phyloP scores from a whole-genome alignment of 2,797 vertebrate genomes.

The Australoheros facetus region DNA sequence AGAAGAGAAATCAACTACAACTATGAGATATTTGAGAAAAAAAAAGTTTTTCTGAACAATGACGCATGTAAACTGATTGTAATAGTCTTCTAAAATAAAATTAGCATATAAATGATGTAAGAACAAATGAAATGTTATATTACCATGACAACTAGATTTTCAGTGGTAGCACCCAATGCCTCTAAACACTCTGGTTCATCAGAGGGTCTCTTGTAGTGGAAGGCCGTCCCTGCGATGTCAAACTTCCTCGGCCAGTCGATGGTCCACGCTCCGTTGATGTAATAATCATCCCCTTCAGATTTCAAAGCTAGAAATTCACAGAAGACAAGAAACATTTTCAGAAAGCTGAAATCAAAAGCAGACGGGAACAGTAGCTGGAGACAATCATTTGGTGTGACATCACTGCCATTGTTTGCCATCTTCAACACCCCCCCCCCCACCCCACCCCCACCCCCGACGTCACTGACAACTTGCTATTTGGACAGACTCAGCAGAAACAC shows the following conservation, averaged over 20 bases:
- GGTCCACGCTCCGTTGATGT: conserved; percentile 99
- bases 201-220: conserved; percentile 94
- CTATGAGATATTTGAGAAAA: no score
- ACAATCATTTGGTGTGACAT: conserved; percentile 53
- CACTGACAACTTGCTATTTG: conserved; percentile 25
- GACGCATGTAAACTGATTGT: no score
- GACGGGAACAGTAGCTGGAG: conserved; percentile 45
- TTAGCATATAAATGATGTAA: neutral
- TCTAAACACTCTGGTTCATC: conserved; percentile 95
- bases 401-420: conserved; percentile 54
- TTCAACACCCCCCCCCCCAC: conserved; percentile 38
- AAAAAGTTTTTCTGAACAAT: no score
- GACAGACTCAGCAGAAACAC: conserved; percentile 23
- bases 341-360: conserved; percentile 37
- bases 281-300: conserved; percentile 95
- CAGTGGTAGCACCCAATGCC: conserved; percentile 92
- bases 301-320: conserved; percentile 86
- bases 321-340: conserved; percentile 22
- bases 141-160: conserved; percentile 98
- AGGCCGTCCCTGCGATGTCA: conserved; percentile 94
- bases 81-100: neutral
- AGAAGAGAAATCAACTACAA: no score
- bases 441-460: conserved; percentile 40
- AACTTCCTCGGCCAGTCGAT: conserved; percentile 99
- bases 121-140: conserved; percentile 22